Percentiles rank a stretch among this genome's conserved stretches.
phyloP scores from a whole-genome alignment of 23 tunicate species.

The Pegea sp. region DNA sequence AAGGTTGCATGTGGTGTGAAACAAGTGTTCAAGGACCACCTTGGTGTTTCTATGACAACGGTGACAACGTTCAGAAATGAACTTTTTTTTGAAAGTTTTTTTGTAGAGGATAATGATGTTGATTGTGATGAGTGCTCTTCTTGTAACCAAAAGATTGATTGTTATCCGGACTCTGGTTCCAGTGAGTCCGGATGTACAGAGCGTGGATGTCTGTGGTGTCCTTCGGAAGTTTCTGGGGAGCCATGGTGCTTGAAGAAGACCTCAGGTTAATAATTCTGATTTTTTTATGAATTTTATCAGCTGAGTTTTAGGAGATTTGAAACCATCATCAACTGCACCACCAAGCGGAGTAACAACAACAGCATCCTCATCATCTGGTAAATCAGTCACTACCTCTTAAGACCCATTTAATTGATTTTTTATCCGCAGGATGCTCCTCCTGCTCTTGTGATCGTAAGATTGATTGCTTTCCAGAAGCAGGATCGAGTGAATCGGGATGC shows the following conservation, averaged over 20 bases:
- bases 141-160: conserved; percentile 52
- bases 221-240: conserved; percentile 23
- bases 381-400: too few relatives aligned
- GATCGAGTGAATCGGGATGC: conserved; percentile 86
- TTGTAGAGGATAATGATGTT: too few relatives aligned
- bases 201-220: conserved; percentile 92
- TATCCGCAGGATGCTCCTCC: conserved; percentile 31
- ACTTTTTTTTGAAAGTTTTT: too few relatives aligned
- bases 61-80: too few relatives aligned
- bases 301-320: too few relatives aligned
- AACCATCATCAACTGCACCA: too few relatives aligned
- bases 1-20: conserved; percentile 93
- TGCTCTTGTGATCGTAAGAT: conserved; percentile 52
- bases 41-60: conserved; percentile 67
- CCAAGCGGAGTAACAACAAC: too few relatives aligned
- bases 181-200: conserved; percentile 50
- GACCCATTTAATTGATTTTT: too few relatives aligned
- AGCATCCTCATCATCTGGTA: too few relatives aligned
- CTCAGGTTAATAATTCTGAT: conserved; percentile 7
- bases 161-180: conserved; percentile 91
- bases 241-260: conserved; percentile 83
- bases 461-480: conserved; percentile 90
- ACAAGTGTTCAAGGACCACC: conserved; percentile 38
- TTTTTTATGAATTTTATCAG: too few relatives aligned
- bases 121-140: conserved; percentile 50